These are phyloP conservation scores for Dendrophyllia cribrosa DNA, from an alignment of 64 coral and sea anemone genomes.

Conservation along the genomic window DNA sequence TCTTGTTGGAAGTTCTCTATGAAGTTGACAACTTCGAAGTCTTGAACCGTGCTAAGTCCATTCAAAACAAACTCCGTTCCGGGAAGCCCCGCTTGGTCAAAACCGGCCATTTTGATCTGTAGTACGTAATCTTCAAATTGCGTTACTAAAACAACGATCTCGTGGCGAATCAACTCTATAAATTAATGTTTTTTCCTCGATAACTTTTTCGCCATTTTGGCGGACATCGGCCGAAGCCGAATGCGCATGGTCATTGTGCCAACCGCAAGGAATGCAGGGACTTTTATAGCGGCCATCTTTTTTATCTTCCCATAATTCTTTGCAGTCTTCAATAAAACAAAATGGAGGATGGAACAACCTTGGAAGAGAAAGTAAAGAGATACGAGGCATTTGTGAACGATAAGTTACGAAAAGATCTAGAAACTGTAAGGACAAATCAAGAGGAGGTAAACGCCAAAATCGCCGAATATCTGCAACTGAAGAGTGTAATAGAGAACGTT, in stretches of 20 bases:
- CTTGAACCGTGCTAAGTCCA: constrained; percentile 64
- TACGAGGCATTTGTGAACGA: constrained; percentile 97
- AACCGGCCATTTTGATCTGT: constrained; percentile 83
- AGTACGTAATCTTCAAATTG: constrained; percentile 35
- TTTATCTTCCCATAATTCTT: constrained; percentile 40
- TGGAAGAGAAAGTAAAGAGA: constrained; percentile 80
- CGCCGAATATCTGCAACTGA: constrained; percentile 89
- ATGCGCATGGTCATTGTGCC: constrained; percentile 90
- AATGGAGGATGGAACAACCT: constrained; percentile 73
- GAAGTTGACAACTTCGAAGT: constrained; percentile 76
- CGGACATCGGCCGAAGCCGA: constrained; percentile 99
- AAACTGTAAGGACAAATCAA: constrained; percentile 79
- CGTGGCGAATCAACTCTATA: not conserved
- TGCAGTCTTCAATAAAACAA: constrained; percentile 27
- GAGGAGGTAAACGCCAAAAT: constrained; percentile 83
- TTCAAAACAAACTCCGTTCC: constrained; percentile 92
- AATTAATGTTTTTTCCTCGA: constrained; percentile 46
- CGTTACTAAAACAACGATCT: not conserved
- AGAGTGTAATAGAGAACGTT: constrained; percentile 81
- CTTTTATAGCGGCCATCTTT: constrained; percentile 92
- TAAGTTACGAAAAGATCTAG: constrained; percentile 84
- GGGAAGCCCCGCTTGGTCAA: constrained; percentile 96
- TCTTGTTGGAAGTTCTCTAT: constrained; percentile 98
- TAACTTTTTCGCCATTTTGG: constrained; percentile 95
- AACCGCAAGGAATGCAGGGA: constrained; percentile 83